Evolutionary conservation across 2,888 invertebrate species (phyloP).

Genomic region (Lochmaea capreae): DNA sequence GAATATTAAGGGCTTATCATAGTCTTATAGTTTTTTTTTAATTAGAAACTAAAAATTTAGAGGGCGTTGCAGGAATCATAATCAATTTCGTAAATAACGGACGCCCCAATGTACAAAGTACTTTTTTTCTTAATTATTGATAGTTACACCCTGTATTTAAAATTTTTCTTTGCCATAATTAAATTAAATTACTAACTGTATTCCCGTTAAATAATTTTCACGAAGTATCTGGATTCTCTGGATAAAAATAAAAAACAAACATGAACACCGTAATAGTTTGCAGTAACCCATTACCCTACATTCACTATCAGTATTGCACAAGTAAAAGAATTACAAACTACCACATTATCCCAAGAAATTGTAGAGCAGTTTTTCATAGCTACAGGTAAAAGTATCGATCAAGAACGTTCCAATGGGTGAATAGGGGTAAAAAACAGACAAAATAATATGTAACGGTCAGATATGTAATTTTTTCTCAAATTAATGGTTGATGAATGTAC

Average conservation of each 20-base stretch:
- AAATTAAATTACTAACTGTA: background rate
- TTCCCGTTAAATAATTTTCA: background rate
- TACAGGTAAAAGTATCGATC: constrained; percentile 14
- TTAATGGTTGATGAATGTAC: background rate
- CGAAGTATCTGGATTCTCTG: background rate
- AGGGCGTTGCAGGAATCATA: too few species aligned
- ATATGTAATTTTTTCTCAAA: background rate
- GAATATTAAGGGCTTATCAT: too few species aligned
- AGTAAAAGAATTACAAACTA: constrained; percentile 14
- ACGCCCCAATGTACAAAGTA: too few species aligned
- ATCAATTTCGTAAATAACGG: too few species aligned
- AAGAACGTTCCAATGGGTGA: background rate
- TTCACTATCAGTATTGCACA: background rate
- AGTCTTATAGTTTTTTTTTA: too few species aligned
- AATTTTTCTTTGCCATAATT: background rate
- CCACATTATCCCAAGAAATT: constrained; percentile 14
- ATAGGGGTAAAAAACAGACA: background rate
- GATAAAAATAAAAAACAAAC: constrained; percentile 4
- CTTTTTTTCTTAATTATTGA: too few species aligned
- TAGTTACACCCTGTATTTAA: background rate
- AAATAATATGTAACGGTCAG: background rate
- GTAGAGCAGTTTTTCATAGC: constrained; percentile 7
- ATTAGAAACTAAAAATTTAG: too few species aligned
- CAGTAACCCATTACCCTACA: constrained; percentile 10
- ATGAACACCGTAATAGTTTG: background rate